phyloP scores from a whole-genome alignment of 2,888 invertebrate genomes.

The Deilephila porcellus region DNA sequence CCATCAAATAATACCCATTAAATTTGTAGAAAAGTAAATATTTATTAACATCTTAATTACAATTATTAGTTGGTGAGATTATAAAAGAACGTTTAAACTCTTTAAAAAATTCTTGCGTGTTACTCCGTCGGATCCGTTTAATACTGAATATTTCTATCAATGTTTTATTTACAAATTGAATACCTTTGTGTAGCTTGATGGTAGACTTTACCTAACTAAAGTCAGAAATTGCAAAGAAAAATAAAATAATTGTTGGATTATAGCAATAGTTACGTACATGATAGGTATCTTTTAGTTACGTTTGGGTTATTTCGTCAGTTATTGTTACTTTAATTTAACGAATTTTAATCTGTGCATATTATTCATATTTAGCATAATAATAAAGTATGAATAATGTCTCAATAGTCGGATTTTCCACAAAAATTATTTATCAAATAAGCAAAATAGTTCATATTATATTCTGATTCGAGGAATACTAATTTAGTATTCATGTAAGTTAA shows the following conservation, averaged over 20 bases:
- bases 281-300: not conserved
- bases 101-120: not conserved
- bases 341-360: not conserved
- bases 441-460: not conserved
- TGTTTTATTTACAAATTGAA: not conserved
- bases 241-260: not conserved
- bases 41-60: no score
- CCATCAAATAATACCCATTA: no score
- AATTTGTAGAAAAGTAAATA: no score
- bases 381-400: not conserved
- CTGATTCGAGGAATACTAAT: not conserved
- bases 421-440: not conserved
- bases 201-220: no score
- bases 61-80: not conserved
- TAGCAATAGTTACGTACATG: not conserved
- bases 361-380: slow-evolving; percentile 10
- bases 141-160: not conserved
- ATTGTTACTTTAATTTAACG: not conserved
- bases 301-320: not conserved
- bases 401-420: not conserved
- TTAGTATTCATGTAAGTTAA: not conserved
- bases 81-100: not conserved
- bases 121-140: not conserved
- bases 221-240: not conserved
- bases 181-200: not conserved